Percentiles rank a stretch among this genome's conserved stretches.
Evolutionary conservation across 2,113 vertebrate genomes (phyloP).

Genomic region (Actenoides lindsayi): DNA sequence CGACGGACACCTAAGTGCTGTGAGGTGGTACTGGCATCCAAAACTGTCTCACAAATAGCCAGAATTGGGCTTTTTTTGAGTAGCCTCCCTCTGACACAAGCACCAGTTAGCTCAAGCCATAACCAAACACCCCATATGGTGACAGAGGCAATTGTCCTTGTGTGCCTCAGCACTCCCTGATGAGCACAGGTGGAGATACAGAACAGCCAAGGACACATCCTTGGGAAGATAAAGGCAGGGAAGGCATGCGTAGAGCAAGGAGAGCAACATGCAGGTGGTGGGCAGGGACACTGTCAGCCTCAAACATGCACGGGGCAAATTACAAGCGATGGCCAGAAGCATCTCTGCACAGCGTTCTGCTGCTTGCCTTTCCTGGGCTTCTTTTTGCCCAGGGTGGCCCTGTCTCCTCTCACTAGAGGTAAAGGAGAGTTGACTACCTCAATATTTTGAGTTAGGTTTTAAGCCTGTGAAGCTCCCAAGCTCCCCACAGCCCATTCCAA

Average conservation of each 20-base stretch:
- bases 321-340: neutral
- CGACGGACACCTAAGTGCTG: neutral
- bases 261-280: neutral
- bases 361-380: neutral
- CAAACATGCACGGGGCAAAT: neutral
- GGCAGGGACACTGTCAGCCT: neutral
- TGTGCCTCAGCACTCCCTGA: neutral
- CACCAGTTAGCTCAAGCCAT: neutral
- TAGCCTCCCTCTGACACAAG: neutral
- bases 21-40: neutral
- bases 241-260: neutral
- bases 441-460: neutral
- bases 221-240: neutral
- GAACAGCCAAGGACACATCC: neutral
- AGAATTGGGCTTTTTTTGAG: neutral
- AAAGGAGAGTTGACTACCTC: neutral
- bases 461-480: neutral
- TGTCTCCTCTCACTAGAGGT: neutral
- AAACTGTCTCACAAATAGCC: neutral
- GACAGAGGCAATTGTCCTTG: rapidly evolving
- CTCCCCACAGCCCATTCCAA: neutral
- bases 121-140: neutral
- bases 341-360: rapidly evolving
- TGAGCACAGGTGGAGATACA: neutral
- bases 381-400: neutral